Percentiles rank a stretch among this genome's conserved stretches.
Conservation (phyloP, 2,113 vertebrate species). For the Falcunculus frontatus region DNA sequence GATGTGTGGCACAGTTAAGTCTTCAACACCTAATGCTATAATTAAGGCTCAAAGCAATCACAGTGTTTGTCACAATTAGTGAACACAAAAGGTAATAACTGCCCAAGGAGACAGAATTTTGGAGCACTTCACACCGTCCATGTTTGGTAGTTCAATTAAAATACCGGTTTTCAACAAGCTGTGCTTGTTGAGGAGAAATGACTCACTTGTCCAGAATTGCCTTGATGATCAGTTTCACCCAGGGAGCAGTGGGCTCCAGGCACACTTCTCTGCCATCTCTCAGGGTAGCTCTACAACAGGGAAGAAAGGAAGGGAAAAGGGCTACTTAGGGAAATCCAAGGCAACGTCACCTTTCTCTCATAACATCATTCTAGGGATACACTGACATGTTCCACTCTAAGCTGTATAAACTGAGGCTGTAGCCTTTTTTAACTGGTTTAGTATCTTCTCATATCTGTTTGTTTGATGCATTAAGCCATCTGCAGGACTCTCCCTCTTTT, state of each 20-base stretch:
- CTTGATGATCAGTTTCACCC: conserved; percentile 67
- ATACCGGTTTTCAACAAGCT: accelerated
- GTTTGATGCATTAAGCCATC: background rate
- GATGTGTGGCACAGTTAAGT: background rate
- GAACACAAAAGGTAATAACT: background rate
- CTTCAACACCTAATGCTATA: background rate
- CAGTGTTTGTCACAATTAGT: background rate
- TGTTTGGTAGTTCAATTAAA: background rate
- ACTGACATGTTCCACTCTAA: background rate
- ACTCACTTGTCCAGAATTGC: conserved; percentile 66
- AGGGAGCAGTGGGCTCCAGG: conserved; percentile 61
- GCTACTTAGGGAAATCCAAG: background rate
- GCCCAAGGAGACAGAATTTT: background rate
- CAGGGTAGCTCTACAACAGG: conserved; percentile 63
- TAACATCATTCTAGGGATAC: background rate
- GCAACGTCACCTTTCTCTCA: background rate
- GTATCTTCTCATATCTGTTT: background rate
- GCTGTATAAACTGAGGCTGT: background rate
- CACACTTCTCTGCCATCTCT: conserved; percentile 26
- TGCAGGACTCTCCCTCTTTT: background rate
- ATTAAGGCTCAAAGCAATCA: background rate
- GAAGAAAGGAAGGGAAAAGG: background rate
- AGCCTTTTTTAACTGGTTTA: background rate
- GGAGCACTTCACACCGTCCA: accelerated
- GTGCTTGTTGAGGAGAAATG: background rate